Base-by-base conservation (phyloP, 2,113 vertebrate species). In the Opisthocomus hoazin region DNA sequence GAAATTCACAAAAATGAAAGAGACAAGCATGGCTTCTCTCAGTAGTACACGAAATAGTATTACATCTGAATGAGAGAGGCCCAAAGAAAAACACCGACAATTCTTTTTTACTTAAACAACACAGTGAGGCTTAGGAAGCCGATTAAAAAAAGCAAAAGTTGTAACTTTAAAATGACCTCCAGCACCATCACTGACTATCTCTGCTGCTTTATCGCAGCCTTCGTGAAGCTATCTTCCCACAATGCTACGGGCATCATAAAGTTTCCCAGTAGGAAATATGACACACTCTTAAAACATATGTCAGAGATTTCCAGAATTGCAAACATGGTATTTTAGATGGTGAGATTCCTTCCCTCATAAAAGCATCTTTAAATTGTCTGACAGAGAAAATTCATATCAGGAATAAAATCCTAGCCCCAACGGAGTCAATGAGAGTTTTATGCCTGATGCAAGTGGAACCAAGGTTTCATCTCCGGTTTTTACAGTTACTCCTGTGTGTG, bases 201-300 rank as follows among this genome's bases (percentile, higher is more conserved):
- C 32, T 29, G 65, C 90, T 92, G 24, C 76, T 95, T 96, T 94
- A 95, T 94, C 86, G 5, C 83, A 73, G 76, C 60, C 64, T 68
- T 48, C 12, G 10, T 8, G 51, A 27, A 76, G 77, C 54, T 50
- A 32, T 60, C 93, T 92, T 83, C 94, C 87, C 85, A 79, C 77
- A 85, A 73, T 48, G 60, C 84, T 24, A 6, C 9, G 11, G 43
- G 70, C 48, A 50, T 63, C 90, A 8, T 94, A 95, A 96, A 95
- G 89, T 61, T 95, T 63, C 80, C 94, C 50, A 10, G 89, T 7
- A 95, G 91, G 87, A 97, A 97, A 94, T 94, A 95, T 76, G 91
- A 91, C 91, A 94, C 92, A 90, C 92, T 96, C 94, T 34, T 94
- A 96, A 93, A 97, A 92, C 92, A 96, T 94, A 93, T 95, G 81